phyloP scores from a whole-genome alignment of 2,797 vertebrate species.

The Esox lucius region DNA sequence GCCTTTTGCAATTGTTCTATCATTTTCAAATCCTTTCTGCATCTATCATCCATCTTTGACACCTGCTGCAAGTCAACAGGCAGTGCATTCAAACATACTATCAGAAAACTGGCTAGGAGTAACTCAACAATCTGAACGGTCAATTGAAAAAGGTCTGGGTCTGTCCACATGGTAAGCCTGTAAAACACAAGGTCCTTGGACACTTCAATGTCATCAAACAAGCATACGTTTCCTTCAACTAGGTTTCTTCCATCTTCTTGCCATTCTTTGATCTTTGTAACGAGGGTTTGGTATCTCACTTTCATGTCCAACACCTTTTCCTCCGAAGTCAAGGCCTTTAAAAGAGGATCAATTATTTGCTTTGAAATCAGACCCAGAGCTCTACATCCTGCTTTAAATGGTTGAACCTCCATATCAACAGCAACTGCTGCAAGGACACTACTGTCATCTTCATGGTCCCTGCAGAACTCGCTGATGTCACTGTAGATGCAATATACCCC shows the following conservation, averaged over 20 bases:
- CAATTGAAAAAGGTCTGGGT: background rate
- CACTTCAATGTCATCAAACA: constrained; percentile 10
- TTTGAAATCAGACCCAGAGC: constrained; percentile 8
- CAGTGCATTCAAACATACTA: background rate
- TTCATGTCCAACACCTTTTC: constrained; percentile 3
- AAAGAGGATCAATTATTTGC: constrained; percentile 5
- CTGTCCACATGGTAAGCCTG: background rate
- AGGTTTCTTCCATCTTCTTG: background rate
- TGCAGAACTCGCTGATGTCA: background rate
- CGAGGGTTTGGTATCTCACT: constrained; percentile 4
- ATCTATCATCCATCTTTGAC: background rate
- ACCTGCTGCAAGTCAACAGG: background rate
- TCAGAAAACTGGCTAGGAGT: background rate
- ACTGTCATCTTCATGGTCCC: background rate
- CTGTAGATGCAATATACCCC: background rate
- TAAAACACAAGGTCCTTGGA: background rate
- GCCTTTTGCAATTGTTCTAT: background rate
- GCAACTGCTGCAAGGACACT: background rate
- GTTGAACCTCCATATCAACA: background rate
- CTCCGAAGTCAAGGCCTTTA: background rate
- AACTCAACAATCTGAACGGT: constrained; percentile 1
- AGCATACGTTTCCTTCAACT: background rate
- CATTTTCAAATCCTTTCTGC: background rate
- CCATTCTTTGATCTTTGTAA: constrained; percentile 9
- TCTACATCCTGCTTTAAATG: constrained; percentile 7